A percentile compares a stretch with the other conserved stretches of the same genome.
These are phyloP conservation scores for Artibeus jamaicensis DNA, from an alignment of 2,797 vertebrate genomes.

Conservation along the genomic window DNA sequence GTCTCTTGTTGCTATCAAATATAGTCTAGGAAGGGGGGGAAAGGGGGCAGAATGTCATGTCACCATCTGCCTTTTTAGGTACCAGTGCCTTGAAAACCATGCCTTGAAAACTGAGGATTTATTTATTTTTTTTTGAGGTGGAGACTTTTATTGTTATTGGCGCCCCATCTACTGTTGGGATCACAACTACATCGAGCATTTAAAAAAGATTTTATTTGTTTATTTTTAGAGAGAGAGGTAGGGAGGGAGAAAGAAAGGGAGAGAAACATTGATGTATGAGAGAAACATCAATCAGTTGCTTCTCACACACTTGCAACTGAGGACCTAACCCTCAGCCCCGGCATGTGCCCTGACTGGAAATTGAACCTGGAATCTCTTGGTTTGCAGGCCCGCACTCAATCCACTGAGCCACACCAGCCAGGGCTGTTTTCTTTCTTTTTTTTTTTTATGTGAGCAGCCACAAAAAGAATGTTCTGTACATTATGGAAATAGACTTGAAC, in stretches of 20 bases:
- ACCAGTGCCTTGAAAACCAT: background rate
- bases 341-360: no score
- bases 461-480: background rate
- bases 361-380: no score
- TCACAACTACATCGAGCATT: background rate
- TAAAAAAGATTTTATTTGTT: no score
- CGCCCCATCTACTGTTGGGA: background rate
- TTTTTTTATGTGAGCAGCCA: background rate
- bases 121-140: background rate
- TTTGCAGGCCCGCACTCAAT: no score
- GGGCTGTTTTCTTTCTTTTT: background rate
- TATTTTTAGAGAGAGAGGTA: no score
- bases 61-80: background rate
- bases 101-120: background rate
- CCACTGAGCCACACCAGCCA: no score
- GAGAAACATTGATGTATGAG: no score
- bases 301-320: no score
- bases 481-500: background rate
- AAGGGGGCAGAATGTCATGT: background rate
- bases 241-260: no score
- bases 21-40: background rate
- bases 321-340: no score
- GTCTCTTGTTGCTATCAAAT: slow-evolving; percentile 13
- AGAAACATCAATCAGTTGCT: no score
- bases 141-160: background rate